Conservation (phyloP, 2,797 vertebrate genomes). For the Sebastes kiyomatsui region DNA sequence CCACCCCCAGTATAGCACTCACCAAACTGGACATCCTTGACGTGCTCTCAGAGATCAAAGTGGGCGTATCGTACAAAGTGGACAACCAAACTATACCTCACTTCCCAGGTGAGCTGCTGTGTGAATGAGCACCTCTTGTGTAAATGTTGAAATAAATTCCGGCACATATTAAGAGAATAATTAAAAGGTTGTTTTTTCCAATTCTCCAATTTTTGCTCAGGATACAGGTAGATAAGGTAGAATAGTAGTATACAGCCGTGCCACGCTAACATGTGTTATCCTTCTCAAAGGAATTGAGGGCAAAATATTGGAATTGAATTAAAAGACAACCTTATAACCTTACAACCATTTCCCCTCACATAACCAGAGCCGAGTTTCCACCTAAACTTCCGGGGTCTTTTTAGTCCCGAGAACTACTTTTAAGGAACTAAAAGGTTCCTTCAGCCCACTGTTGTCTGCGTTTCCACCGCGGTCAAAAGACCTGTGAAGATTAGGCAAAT, state of each 20-base stretch:
- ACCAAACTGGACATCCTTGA: conserved; percentile 99
- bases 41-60: conserved; percentile 91
- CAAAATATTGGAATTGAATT: neutral
- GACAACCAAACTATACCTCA: conserved; percentile 92
- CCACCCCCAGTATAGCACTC: conserved; percentile 88
- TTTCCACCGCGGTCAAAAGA: too few relatives aligned
- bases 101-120: conserved; percentile 89
- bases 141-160: too few relatives aligned
- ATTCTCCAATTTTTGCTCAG: neutral
- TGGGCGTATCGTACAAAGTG: conserved; percentile 93
- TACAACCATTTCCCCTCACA: neutral
- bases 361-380: neutral
- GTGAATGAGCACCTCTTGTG: neutral
- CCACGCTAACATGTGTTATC: neutral
- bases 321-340: neutral
- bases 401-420: too few relatives aligned
- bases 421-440: too few relatives aligned
- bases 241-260: neutral
- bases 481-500: too few relatives aligned
- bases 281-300: neutral
- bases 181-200: neutral
- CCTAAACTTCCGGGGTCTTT: too few relatives aligned
- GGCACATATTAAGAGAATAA: neutral
- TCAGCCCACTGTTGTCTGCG: too few relatives aligned
- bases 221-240: neutral